Evolutionary conservation across 2,888 invertebrate genomes (phyloP).

Genomic region (Drosophila anomelani): DNA sequence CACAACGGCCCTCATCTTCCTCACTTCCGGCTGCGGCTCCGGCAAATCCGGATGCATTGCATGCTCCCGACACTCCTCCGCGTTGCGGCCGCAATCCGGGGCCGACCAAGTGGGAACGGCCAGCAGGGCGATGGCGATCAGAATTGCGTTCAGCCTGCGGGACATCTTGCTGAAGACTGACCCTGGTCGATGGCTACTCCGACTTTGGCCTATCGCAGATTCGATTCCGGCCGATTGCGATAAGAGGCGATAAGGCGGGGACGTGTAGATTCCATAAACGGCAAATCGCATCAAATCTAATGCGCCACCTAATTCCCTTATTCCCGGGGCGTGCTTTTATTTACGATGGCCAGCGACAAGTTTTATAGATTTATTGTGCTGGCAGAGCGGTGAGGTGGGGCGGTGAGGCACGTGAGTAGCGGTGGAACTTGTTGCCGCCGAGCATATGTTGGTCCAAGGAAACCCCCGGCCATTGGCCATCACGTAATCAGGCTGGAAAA

Average conservation of each 20-base stretch:
- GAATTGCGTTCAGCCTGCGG: conserved; percentile 43
- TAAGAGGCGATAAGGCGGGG: conserved; percentile 55
- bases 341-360: conserved; percentile 53
- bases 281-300: conserved; percentile 52
- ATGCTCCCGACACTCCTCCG: conserved; percentile 76
- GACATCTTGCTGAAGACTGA: conserved; percentile 66
- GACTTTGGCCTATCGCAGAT: conserved; percentile 23
- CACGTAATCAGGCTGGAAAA: conserved; percentile 46
- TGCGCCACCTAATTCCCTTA: conserved; percentile 45
- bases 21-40: conserved; percentile 38
- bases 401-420: conserved; percentile 58
- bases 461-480: conserved; percentile 9
- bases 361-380: conserved; percentile 67
- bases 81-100: conserved; percentile 67
- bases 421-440: conserved; percentile 21
- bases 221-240: conserved; percentile 51
- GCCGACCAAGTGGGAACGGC: conserved; percentile 44
- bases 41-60: conserved; percentile 80
- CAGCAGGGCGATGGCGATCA: conserved; percentile 43
- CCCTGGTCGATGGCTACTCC: neutral
- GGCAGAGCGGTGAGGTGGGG: neutral
- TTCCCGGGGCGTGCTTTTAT: conserved; percentile 55
- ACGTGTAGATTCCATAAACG: conserved; percentile 46
- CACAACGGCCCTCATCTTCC: conserved; percentile 37
- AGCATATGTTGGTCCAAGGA: conserved; percentile 18